phyloP scores from a whole-genome alignment of 1,140 invertebrate species.

The Formica selysi region DNA sequence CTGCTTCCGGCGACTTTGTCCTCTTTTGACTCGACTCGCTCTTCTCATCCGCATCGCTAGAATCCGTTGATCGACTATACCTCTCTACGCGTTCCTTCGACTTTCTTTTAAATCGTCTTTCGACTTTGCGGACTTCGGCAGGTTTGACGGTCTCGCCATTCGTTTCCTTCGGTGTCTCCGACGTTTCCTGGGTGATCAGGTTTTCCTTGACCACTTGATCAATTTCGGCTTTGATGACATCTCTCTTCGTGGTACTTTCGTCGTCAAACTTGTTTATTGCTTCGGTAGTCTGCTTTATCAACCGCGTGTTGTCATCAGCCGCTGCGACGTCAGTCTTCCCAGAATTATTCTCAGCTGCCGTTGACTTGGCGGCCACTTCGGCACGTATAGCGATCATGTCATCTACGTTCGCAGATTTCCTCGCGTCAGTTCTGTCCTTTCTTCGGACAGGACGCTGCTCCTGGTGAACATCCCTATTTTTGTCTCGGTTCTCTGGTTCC shows the following conservation, averaged over 20 bases:
- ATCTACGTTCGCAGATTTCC: conserved; percentile 37
- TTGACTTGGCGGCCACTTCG: conserved; percentile 56
- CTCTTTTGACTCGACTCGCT: conserved; percentile 62
- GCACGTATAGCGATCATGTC: conserved; percentile 43
- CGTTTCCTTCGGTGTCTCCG: conserved; percentile 28
- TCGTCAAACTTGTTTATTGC: neutral
- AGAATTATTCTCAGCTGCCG: conserved; percentile 53
- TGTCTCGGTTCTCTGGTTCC: neutral
- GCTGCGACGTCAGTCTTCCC: conserved; percentile 61
- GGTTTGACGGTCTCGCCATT: conserved; percentile 9
- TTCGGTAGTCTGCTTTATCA: conserved; percentile 51
- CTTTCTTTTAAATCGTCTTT: conserved; percentile 62
- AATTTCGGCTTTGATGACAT: neutral
- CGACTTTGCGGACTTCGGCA: conserved; percentile 43
- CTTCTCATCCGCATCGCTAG: conserved; percentile 77
- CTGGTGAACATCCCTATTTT: neutral
- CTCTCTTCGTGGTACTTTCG: neutral
- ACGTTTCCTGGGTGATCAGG: conserved; percentile 36
- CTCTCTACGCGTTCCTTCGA: conserved; percentile 72
- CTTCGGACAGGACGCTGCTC: conserved; percentile 2
- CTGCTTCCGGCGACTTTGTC: conserved; percentile 75
- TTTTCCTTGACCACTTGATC: conserved; percentile 11
- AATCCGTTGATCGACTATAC: conserved; percentile 72
- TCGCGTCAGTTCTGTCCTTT: neutral
- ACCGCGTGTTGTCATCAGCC: neutral